A percentile compares a stretch with the other conserved stretches of the same genome.
Conservation (phyloP, 2,888 invertebrate genomes). For the Chouioia cunea region DNA sequence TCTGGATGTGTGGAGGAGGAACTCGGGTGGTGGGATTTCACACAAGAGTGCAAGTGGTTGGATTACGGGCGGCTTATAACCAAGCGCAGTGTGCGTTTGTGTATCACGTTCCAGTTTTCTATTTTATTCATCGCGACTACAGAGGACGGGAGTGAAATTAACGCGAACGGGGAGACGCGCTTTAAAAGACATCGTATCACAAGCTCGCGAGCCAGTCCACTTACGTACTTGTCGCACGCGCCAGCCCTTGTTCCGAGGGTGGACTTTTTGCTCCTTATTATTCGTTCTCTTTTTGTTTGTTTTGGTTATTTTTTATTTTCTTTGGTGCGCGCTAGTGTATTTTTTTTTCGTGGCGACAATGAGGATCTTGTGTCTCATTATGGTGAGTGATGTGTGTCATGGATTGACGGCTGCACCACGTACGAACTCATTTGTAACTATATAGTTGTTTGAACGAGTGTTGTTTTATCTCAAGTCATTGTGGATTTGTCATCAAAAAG, state of each 20-base stretch:
- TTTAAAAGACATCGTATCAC: conserved; percentile 59
- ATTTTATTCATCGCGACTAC: conserved; percentile 15
- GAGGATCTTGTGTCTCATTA: conserved; percentile 58
- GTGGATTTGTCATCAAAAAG: no score
- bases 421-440: no score
- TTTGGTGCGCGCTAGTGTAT: conserved; percentile 36
- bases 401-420: no score
- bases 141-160: no score
- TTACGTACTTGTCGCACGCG: conserved; percentile 28
- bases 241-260: neutral
- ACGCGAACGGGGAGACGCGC: conserved; percentile 23
- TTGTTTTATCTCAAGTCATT: no score
- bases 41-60: conserved; percentile 25
- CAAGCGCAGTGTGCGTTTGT: neutral
- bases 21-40: conserved; percentile 3
- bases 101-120: conserved; percentile 37
- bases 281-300: neutral
- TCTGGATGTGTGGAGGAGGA: no score
- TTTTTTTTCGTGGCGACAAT: conserved; percentile 50
- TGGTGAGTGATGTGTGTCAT: conserved; percentile 55
- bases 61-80: neutral
- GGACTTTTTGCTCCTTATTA: neutral
- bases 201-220: conserved; percentile 53
- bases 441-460: no score
- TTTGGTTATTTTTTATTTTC: neutral